Evolutionary conservation across 1,140 invertebrate genomes (phyloP), one percentile per base, ranked within the genome.

Genomic region (Eubasilissa regina): DNA sequence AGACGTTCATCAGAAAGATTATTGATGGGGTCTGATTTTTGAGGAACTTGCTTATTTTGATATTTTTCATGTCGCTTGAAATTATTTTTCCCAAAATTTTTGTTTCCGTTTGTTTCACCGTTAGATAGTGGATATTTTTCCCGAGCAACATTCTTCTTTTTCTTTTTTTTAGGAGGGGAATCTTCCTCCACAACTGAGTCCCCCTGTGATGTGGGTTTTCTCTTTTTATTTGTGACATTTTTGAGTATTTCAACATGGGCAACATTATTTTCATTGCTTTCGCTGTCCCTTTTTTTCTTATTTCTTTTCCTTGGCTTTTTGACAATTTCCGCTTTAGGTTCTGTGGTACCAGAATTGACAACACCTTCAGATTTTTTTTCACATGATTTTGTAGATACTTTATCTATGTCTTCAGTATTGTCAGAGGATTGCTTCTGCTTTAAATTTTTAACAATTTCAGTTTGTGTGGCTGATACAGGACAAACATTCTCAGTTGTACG

Each of bases 1-100:
- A 98, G 87, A 80, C 97, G 91, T 78, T 95, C 93, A 87, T 96
- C 93, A 62, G 93, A 92, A 35, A 95, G 84, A 11, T 87, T 89
- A 72, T 84, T 82, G 13, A 90, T 84, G 13, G 87, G 84, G 80
- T 88, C 85, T 58, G 83, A 70, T 81, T 84, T 83, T 60, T 82
- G 44, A 58, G 47, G 64, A 70, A 48, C 60, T 17, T 47, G 55
- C 25, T 62, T 66, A 73, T 47, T 48, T 43, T 35, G 12, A 47
- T 60, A 11, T n/a, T 48, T 56, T 48, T 73, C 44, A 48, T 9
- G 51, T 78, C 62, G 73, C 51, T 51, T 64, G 55, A 72, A 72
- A 25, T 56, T 51, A 75, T 44, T 53, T 64, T 79, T 81, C 72
- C 66, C 68, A 21, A 64, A 66, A 53, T 74, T 73, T 44, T 72